Evolutionary conservation across 2,797 vertebrate genomes (phyloP).

Genomic region (Lacerta agilis): DNA sequence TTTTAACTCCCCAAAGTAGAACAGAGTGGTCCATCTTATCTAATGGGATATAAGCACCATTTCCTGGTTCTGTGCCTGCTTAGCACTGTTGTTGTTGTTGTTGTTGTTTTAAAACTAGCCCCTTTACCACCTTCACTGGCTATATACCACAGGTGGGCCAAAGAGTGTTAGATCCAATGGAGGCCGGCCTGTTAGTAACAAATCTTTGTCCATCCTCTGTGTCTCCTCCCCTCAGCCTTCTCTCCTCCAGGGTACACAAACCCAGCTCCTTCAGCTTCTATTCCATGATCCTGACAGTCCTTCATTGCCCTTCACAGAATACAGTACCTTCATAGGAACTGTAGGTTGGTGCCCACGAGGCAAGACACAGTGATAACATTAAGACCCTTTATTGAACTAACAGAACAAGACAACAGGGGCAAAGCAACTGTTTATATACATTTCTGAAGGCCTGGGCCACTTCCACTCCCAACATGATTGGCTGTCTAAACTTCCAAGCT

Average conservation of each 20-base stretch:
- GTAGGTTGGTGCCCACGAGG: too few species aligned
- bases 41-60: neutral
- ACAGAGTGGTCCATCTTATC: neutral
- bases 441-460: too few species aligned
- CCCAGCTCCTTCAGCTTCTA: neutral
- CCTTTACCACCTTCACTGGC: neutral
- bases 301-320: neutral
- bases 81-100: neutral
- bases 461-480: too few species aligned
- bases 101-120: too few species aligned
- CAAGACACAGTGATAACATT: too few species aligned
- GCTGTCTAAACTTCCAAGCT: too few species aligned
- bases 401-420: too few species aligned
- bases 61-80: neutral
- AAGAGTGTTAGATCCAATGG: neutral
- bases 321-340: neutral
- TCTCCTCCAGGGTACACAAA: neutral
- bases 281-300: neutral
- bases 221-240: neutral
- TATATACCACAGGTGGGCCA: neutral
- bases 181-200: too few species aligned
- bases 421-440: too few species aligned
- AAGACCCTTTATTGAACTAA: too few species aligned
- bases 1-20: neutral
- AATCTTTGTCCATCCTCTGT: too few species aligned